phyloP scores from a whole-genome alignment of 2,113 vertebrate species.

The Corydoras sp. region DNA sequence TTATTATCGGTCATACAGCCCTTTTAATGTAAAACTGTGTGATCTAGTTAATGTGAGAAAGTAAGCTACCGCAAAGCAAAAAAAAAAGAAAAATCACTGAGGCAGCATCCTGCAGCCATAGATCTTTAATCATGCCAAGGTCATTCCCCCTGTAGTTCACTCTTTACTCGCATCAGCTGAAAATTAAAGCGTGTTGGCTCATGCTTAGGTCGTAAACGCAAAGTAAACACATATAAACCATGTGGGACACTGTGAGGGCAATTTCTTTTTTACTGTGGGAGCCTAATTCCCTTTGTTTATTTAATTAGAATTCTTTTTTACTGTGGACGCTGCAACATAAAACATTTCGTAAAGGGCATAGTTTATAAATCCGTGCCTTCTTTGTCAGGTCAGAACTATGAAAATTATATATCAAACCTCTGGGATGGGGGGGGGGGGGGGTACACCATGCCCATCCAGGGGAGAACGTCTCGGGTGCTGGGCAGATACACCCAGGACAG shows the following conservation, averaged over 20 bases:
- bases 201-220: neutral
- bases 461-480: too few species aligned
- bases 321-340: too few species aligned
- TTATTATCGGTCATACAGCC: neutral
- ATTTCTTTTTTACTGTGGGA: neutral
- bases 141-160: constrained; percentile 3
- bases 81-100: constrained; percentile 23
- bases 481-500: too few species aligned
- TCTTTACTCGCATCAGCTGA: neutral
- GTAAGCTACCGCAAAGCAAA: constrained; percentile 3
- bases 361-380: too few species aligned
- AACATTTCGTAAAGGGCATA: too few species aligned
- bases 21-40: constrained; percentile 18
- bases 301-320: too few species aligned
- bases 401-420: too few species aligned
- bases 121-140: constrained; percentile 23
- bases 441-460: too few species aligned
- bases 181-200: constrained; percentile 11
- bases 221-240: neutral
- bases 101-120: constrained; percentile 11
- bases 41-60: neutral
- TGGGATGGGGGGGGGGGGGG: too few species aligned
- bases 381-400: too few species aligned
- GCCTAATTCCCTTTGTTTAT: too few species aligned
- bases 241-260: neutral